phyloP scores from a whole-genome alignment of 2,888 invertebrate species.

The Microdon myrmicae region DNA sequence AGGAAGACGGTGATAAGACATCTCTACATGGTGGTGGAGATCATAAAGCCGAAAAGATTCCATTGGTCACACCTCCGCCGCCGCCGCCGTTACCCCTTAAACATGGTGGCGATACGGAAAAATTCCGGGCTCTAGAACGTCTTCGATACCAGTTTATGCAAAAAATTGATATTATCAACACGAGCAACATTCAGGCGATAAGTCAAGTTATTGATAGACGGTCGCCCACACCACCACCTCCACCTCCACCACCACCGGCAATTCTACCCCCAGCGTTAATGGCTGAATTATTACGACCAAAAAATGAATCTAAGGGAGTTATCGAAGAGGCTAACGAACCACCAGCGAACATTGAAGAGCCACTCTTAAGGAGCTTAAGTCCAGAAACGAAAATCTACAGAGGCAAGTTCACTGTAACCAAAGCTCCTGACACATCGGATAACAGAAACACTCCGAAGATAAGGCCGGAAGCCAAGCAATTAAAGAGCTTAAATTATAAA shows the following conservation, averaged over 20 bases:
- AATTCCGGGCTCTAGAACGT: constrained; percentile 62
- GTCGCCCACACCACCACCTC: constrained; percentile 60
- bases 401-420: constrained; percentile 70
- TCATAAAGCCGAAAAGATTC: constrained; percentile 13
- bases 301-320: constrained; percentile 21
- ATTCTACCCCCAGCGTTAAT: constrained; percentile 58
- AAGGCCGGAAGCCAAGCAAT: constrained; percentile 60
- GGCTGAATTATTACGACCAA: constrained; percentile 58
- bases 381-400: constrained; percentile 63
- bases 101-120: constrained; percentile 59
- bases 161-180: constrained; percentile 64
- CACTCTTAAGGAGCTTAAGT: constrained; percentile 55
- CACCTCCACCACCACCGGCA: constrained; percentile 62
- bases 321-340: not conserved
- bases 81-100: constrained; percentile 60
- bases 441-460: constrained; percentile 54
- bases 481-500: constrained; percentile 58
- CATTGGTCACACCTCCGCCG: constrained; percentile 54
- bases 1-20: constrained; percentile 71
- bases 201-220: constrained; percentile 29
- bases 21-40: constrained; percentile 55
- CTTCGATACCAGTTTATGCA: constrained; percentile 64
- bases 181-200: constrained; percentile 61
- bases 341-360: not conserved
- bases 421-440: constrained; percentile 63